Evolutionary conservation across 2,888 invertebrate species (phyloP), one percentile per base, ranked within the genome.

Genomic region (Lasioglossum vierecki): DNA sequence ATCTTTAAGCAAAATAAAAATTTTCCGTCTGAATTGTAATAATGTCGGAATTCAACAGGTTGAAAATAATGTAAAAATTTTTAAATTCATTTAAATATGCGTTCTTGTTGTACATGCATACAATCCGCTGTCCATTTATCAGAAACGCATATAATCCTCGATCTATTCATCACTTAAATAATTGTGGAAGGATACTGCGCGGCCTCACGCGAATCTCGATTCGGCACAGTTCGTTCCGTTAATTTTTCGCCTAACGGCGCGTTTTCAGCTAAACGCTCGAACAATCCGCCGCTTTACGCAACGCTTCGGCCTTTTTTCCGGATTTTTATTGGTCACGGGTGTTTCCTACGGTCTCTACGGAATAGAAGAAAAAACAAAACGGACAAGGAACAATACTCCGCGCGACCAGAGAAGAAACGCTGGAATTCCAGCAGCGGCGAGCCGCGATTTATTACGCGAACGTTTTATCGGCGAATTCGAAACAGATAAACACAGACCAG

Each of bases 281-380:
- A 35, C 66, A 39, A 76, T 39, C 13, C 46, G 63, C 76, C 30
- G 63, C n/a, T 73, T 82, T 82, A 77, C 77, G 77, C 68, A 84
- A 77, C 68, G 63, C 39, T 35, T 30, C 66, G 66, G 18, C 82
- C 9, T 4, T 44, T 57, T 76, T 82, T 73, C 39, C 39, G 4
- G 6, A 63, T 82, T 72, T 68, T 77, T 77, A 70, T 74, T 49
- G 76, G 49, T 71, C 49, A 49, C 41, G 70, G 63, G n/a, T 53
- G 35, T 46, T 82, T 70, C n/a, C 57, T 70, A 41, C 41, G 18
- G 26, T 26, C 57, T 11, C 35, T 22, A n/a, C n/a, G 9, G 35
- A 53, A 68, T 13, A 57, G 76, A 68, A 57, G 76, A 68, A 8
- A 53, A 18, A 46, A 30, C 30, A 6, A 53, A 39, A 22, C 41